A percentile compares a stretch with the other conserved stretches of the same genome.
phyloP scores from a whole-genome alignment of 2,113 vertebrate species.

The Rhodinocichla rosea region DNA sequence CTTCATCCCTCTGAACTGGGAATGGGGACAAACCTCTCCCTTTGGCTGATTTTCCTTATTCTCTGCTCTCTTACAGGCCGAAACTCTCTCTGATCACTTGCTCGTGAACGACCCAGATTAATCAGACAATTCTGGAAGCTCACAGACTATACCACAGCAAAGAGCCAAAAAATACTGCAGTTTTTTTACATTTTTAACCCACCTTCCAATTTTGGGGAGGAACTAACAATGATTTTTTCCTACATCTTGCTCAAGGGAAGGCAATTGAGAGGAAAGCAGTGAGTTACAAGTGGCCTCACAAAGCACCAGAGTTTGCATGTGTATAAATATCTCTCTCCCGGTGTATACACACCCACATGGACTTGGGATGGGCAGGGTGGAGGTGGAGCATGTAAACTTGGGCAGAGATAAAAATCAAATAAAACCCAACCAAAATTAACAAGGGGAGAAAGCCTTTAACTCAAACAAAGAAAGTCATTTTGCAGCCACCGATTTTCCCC shows the following conservation, averaged over 20 bases:
- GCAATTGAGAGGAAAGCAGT: not conserved
- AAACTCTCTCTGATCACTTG: not conserved
- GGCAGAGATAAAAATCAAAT: conserved; percentile 54
- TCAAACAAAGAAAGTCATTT: conserved; percentile 57
- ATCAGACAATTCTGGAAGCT: not conserved
- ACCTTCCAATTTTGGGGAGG: not conserved
- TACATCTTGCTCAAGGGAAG: not conserved
- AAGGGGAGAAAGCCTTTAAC: conserved; percentile 13
- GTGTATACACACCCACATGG: fast-evolving
- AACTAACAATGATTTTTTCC: not conserved
- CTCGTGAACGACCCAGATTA: fast-evolving
- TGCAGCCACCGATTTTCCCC: not conserved
- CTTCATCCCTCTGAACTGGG: not conserved
- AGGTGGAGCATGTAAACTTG: not conserved
- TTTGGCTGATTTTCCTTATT: not conserved
- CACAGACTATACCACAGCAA: not conserved
- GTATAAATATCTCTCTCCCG: not conserved
- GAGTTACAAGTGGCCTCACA: not conserved
- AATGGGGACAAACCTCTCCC: not conserved
- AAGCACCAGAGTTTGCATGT: not conserved
- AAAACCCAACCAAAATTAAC: not conserved
- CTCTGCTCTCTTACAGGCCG: not conserved
- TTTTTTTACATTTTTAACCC: not conserved
- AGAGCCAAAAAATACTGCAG: not conserved
- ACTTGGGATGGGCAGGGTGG: not conserved